Evolutionary conservation across 2,888 invertebrate genomes (phyloP), one percentile per base, ranked within the genome.

Genomic region (Drosophila pseudotakahashii): DNA sequence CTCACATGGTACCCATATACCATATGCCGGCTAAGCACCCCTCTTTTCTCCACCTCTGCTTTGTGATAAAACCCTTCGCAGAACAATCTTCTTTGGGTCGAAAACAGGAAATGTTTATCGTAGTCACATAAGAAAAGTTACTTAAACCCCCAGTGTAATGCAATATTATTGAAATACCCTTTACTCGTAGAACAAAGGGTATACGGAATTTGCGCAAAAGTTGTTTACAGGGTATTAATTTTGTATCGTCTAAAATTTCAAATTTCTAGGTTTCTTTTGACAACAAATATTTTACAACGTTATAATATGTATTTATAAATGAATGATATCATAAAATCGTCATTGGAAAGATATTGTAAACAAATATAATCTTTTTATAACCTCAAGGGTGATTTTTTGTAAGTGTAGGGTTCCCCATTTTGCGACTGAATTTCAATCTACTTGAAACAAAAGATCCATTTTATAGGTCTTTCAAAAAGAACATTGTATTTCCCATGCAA

Each of bases 91-190:
- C 11, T 9, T 19, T 16, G 23, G 5, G 19, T n/a, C 30, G n/a
- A 55, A 59, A 59, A 59, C 58, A 59, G 58, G 58, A 59, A 59
- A 32, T 41, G 32, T 41, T n/a, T 57, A 59, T 59, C 58, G 16
- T 30, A 9, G 11, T 11, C 34, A n/a, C 9, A 41, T 42, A 23
- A 7, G 37, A 37, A 37, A 37, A n/a, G n/a, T 11, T 19, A 19
- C 42, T 19, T 11, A 23, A 19, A 16, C 6, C 2, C 5, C 10
- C 6, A 54, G 30, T 32, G 19, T n/a, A 30, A 34, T 30, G 23
- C 26, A 36, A 45, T n/a, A 10, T 14, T 10, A 13, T 7, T 10
- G 5, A 30, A 30, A 9, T 23, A 6, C 26, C 26, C 26, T 26
- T 26, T 26, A 13, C 10, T 11, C 14, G n/a, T n/a, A n/a, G 4